These are phyloP conservation scores for Saxicola maurus DNA, from an alignment of 2,797 vertebrate species.

Conservation along the genomic window DNA sequence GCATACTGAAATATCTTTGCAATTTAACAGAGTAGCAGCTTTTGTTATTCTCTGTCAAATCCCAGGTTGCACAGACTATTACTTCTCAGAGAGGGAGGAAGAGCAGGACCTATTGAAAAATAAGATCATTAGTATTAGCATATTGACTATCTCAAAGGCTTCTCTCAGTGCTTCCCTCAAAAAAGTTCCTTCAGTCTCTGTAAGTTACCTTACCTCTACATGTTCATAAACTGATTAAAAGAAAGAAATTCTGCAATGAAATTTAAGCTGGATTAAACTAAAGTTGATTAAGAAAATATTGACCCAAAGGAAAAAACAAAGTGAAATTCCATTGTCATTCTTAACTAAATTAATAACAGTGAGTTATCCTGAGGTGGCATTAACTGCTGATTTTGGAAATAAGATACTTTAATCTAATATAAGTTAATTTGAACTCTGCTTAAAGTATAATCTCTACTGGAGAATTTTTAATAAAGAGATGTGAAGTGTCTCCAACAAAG, in stretches of 20 bases:
- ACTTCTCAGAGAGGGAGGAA: background rate
- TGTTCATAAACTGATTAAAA: background rate
- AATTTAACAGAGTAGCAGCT: conserved; percentile 26
- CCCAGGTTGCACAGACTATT: background rate
- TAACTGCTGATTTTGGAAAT: conserved; percentile 8
- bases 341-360: background rate
- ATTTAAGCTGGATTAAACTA: background rate
- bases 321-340: background rate
- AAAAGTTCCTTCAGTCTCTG: background rate
- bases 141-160: background rate
- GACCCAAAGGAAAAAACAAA: background rate
- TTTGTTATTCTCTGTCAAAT: conserved; percentile 29
- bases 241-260: background rate
- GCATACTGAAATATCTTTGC: conserved; percentile 3
- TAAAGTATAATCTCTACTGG: background rate
- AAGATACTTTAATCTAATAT: background rate
- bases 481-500: background rate
- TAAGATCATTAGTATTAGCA: background rate
- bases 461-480: background rate
- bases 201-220: background rate
- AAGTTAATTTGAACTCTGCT: conserved; percentile 2
- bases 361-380: background rate
- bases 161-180: background rate
- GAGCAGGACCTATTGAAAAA: background rate
- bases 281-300: conserved; percentile 12